These are phyloP conservation scores for Electrophaes corylata DNA, from an alignment of 2,888 invertebrate genomes.

Conservation along the genomic window DNA sequence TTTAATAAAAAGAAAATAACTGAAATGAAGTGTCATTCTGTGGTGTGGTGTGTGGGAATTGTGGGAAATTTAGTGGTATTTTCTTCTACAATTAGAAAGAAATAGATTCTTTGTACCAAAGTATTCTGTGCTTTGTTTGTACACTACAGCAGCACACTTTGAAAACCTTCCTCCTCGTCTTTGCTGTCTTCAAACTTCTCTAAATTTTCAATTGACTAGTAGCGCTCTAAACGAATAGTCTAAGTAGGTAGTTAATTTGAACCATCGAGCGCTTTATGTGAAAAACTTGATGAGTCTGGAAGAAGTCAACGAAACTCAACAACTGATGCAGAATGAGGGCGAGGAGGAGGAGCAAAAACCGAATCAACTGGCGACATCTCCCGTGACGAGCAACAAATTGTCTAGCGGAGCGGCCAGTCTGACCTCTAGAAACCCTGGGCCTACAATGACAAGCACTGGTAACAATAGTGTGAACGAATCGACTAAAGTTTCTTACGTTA, in stretches of 20 bases:
- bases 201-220: background rate
- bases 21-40: too few species aligned
- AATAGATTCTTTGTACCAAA: too few species aligned
- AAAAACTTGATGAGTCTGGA: conserved; percentile 69
- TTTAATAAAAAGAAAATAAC: too few species aligned
- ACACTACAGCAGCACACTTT: too few species aligned
- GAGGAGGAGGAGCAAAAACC: conserved; percentile 76
- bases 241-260: too few species aligned
- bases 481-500: conserved; percentile 74
- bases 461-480: conserved; percentile 76
- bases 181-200: too few species aligned
- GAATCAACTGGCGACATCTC: conserved; percentile 67
- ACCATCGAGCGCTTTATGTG: background rate
- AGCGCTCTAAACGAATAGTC: background rate
- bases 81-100: too few species aligned
- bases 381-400: conserved; percentile 75
- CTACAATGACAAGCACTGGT: conserved; percentile 63
- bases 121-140: too few species aligned
- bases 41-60: too few species aligned
- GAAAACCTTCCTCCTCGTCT: too few species aligned
- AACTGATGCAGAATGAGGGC: conserved; percentile 79
- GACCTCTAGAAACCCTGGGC: conserved; percentile 66
- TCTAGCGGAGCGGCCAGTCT: conserved; percentile 76
- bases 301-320: conserved; percentile 79
- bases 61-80: too few species aligned